These are phyloP conservation scores for Theristicus caerulescens DNA, from an alignment of 2,113 vertebrate species.

Conservation along the genomic window DNA sequence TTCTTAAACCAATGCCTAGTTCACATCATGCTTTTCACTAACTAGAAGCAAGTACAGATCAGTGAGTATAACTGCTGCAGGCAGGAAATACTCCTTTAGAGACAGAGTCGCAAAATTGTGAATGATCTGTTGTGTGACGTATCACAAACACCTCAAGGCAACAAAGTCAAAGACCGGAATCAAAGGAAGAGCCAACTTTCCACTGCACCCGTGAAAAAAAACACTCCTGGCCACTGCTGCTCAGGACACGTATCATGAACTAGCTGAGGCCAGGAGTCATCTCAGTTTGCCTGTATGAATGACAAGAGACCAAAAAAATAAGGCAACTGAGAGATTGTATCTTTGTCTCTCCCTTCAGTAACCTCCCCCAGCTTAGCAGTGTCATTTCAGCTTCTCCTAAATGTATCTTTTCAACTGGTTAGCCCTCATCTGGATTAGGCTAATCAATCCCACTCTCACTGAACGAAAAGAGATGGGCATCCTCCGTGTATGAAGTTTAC, in stretches of 20 bases:
- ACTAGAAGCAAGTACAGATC: neutral
- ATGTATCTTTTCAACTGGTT: neutral
- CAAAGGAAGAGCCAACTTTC: neutral
- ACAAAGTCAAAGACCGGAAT: neutral
- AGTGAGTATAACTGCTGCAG: neutral
- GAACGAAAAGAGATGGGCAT: neutral
- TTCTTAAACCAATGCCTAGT: neutral
- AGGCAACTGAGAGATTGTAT: neutral
- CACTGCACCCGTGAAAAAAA: neutral
- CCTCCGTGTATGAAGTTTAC: neutral
- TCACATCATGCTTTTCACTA: neutral
- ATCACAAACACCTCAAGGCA: neutral
- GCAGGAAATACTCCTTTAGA: neutral
- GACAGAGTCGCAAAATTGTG: neutral
- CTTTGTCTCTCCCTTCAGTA: neutral
- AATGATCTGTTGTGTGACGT: neutral
- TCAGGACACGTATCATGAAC: neutral
- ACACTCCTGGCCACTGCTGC: neutral
- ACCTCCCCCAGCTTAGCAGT: neutral
- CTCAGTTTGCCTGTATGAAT: neutral
- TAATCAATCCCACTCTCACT: neutral
- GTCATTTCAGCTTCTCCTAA: neutral
- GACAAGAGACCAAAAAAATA: neutral
- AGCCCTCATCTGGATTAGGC: neutral
- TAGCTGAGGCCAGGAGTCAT: neutral